A percentile compares a stretch with the other conserved stretches of the same genome.
These are phyloP conservation scores for Gadopsis marmoratus DNA, from an alignment of 2,797 vertebrate species.

Conservation along the genomic window DNA sequence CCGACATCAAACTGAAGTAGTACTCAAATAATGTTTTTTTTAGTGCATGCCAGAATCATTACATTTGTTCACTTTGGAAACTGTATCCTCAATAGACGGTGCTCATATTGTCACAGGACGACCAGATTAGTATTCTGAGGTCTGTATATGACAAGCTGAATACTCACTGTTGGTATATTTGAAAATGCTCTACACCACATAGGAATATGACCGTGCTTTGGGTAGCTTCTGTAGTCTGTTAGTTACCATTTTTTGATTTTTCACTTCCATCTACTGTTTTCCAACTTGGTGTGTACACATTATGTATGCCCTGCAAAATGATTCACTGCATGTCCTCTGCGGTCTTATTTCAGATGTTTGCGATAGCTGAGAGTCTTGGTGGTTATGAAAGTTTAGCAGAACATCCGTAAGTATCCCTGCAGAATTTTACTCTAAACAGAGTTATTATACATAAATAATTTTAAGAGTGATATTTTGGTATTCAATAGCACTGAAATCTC, in stretches of 20 bases:
- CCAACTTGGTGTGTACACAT: background rate
- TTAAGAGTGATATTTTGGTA: background rate
- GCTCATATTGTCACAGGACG: no score
- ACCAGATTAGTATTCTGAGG: no score
- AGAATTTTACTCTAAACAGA: background rate
- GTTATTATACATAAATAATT: background rate
- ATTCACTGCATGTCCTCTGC: background rate
- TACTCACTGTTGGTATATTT: no score
- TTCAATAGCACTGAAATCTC: background rate
- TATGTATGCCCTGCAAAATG: background rate
- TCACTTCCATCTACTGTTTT: background rate
- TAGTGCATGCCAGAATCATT: background rate
- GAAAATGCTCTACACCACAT: no score
- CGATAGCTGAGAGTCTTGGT: slow-evolving; percentile 93
- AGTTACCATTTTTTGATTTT: background rate
- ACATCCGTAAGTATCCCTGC: slow-evolving; percentile 91
- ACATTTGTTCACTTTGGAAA: background rate
- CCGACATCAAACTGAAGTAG: background rate
- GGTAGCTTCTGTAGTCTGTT: background rate
- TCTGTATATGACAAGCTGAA: no score
- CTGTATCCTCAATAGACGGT: background rate
- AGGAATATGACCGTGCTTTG: no score
- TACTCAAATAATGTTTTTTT: background rate
- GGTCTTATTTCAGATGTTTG: slow-evolving; percentile 85
- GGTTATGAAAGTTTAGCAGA: slow-evolving; percentile 96